Evolutionary conservation across 1,140 invertebrate species (phyloP).

Genomic region (Coenobita brevimanus): DNA sequence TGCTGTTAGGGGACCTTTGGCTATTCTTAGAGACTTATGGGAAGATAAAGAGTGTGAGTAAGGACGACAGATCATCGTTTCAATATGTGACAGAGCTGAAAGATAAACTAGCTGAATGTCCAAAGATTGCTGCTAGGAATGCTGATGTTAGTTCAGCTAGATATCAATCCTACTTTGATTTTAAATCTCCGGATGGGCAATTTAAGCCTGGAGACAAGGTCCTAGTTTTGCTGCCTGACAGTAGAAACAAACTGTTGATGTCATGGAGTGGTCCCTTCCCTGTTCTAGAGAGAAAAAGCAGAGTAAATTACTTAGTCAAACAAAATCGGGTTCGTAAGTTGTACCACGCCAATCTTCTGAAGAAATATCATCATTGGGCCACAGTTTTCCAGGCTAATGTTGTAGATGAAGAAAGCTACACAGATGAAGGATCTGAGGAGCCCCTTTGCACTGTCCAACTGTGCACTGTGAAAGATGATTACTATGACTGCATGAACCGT

Average conservation of each 20-base stretch:
- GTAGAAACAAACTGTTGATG: conserved; percentile 29
- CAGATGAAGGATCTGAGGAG: not conserved
- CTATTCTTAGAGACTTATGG: conserved; percentile 15
- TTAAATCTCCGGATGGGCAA: conserved; percentile 10
- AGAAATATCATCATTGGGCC: conserved; percentile 16
- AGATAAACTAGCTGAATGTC: conserved; percentile 27
- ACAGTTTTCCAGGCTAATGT: not conserved
- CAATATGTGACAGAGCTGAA: conserved; percentile 20
- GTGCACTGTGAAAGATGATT: not conserved
- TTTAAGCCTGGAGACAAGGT: conserved; percentile 43
- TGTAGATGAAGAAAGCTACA: not conserved
- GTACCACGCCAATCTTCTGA: conserved; percentile 36
- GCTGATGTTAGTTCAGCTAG: conserved; percentile 21
- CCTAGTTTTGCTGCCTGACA: conserved; percentile 23
- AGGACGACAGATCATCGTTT: conserved; percentile 7
- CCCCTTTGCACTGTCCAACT: not conserved
- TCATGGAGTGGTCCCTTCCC: conserved; percentile 31
- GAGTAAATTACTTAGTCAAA: conserved; percentile 23
- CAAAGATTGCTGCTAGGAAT: conserved; percentile 6
- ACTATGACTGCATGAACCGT: not conserved
- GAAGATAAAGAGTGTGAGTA: not conserved
- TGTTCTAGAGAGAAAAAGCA: conserved; percentile 7
- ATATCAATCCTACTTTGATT: conserved; percentile 41
- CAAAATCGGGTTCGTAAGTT: conserved; percentile 14
- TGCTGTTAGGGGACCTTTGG: not conserved